Base-by-base conservation (phyloP, 1,140 invertebrate genomes). In the Microplitis mediator region DNA sequence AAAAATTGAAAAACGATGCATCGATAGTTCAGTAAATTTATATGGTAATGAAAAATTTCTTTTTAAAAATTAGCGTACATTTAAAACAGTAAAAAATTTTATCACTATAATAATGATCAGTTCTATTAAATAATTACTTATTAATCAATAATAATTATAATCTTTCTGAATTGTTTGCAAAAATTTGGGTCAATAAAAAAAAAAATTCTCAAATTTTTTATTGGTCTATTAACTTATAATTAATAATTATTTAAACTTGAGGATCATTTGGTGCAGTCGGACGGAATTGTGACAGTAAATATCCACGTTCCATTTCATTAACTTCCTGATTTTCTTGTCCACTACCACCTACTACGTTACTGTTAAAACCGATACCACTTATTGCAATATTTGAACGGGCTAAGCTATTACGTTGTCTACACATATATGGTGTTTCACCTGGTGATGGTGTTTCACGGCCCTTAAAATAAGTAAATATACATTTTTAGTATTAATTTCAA, bases 391-490 rank as follows among this genome's bases (percentile, higher is more conserved):
- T 83, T 9, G 84, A 84, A 64, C 82, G 81, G 39, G 85, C 82
- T 56, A 88, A 81, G 77, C 86, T 90, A 79, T 90, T 93, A 23
- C 93, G 88, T 80, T 95, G 93, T 52, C 93, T 88, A 80, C 93
- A 94, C 82, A 94, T 82, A 77, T 93, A 95, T 11, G 93, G 93
- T 4, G 93, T 93, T 76, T 92, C 92, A 23, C 90, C 90, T 23
- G 93, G 93, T 11, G 93, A 94, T 63, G 92, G 92, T 70, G 92
- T 93, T 80, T 92, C 92, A 79, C 90, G 89, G 77, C 91, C 92
- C 92, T 94, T 82, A 67, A 31, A 81, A 69, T 23, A 23, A 23
- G 0, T 23, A 23, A 23, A 23, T 23, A 23, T 23, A 76, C 35
- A n/a, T 50, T 67, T 8, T 39, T 50, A 32, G 61, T 60, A 69